Base-by-base conservation (phyloP, 2,888 invertebrate genomes). In the Notocelia uddmanniana region DNA sequence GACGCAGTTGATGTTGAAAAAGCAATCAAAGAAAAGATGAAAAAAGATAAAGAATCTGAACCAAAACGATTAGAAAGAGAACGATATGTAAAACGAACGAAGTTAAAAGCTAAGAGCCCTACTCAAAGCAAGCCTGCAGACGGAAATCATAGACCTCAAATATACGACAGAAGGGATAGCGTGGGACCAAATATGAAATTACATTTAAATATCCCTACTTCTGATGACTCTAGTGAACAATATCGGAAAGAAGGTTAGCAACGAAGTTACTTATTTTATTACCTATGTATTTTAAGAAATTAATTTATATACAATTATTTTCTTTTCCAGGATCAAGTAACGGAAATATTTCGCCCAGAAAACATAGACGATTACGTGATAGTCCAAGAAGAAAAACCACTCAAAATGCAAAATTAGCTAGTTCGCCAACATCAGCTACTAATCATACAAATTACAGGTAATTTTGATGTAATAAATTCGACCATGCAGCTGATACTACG, bases 311-410 rank as follows among this genome's bases (percentile, higher is more conserved):
- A 15, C 9, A 13, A 48, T 18, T 2, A n/a, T 6, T 1, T 21
- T 1, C 34, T 21, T 37, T 59, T 76, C 37, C 67, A 91, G 92
- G 91, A 58, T 73, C 85, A n/a, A 89, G 85, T 34, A 94, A 93
- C 75, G 94, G 94, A 57, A 94, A 90, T 79, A 79, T 92, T 75
- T 95, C 95, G 13, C 95, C 95, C 57, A 94, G 95, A 75, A 95
- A 95, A 86, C 92, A 94, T 74, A 94, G 95, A 80, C 94, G 96
- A 73, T 89, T 94, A 69, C 92, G 96, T 73, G 96, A 96, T 74
- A 96, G 95, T 81, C 95, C 96, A 0, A 87, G 96, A 80, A 93
- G 96, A 82, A 96, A 96, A 88, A 95, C 95, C 34, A 89, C 88
- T n/a, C 88, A 94, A 74, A 93, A 92, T 77, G 91, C 94, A 58